Evolutionary conservation across 2,113 vertebrate species (phyloP).

Genomic region (Oreochromis spilurus): DNA sequence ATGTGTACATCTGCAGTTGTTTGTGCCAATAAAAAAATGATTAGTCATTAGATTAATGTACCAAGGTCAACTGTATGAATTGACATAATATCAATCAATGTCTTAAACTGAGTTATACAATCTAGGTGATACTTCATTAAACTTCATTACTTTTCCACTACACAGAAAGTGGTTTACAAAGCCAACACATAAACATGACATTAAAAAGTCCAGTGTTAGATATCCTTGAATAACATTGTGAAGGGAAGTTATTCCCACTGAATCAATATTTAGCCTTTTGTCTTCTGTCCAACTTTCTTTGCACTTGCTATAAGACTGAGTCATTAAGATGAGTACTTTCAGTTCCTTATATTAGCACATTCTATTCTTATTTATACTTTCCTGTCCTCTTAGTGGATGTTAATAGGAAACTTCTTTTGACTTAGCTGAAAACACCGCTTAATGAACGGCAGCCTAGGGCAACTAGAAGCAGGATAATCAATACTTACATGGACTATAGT

Average conservation of each 20-base stretch:
- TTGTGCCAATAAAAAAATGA: neutral
- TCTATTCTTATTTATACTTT: neutral
- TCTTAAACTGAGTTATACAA: neutral
- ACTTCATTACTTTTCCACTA: neutral
- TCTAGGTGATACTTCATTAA: neutral
- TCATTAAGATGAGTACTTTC: neutral
- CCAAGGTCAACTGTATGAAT: neutral
- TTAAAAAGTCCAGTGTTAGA: neutral
- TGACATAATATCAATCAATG: neutral
- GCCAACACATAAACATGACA: neutral
- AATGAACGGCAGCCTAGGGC: neutral
- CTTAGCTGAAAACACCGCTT: neutral
- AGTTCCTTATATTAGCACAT: neutral
- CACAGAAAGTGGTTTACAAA: neutral
- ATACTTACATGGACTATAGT: neutral
- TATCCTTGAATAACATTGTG: neutral
- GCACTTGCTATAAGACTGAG: neutral
- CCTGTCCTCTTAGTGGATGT: neutral
- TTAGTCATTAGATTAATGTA: neutral
- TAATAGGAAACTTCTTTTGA: neutral
- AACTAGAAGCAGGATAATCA: neutral
- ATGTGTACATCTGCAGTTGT: neutral
- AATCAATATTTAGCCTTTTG: neutral
- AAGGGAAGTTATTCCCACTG: neutral
- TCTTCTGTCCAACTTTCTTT: neutral